These are phyloP conservation scores for Passer montanus DNA, from an alignment of 2,113 vertebrate genomes.

Conservation along the genomic window DNA sequence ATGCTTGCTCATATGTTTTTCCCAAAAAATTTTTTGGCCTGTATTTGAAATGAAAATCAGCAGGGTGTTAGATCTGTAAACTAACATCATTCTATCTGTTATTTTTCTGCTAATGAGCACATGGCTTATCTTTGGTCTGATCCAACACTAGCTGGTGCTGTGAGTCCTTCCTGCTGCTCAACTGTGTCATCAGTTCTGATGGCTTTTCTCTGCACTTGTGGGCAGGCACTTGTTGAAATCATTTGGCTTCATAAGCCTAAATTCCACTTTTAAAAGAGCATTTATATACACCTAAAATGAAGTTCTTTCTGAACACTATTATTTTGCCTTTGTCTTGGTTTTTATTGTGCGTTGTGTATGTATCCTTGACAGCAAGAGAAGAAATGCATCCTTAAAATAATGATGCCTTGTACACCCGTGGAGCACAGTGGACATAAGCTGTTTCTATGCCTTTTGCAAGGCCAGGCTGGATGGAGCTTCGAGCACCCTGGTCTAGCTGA, in stretches of 20 bases:
- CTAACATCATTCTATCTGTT: not conserved
- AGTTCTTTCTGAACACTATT: not conserved
- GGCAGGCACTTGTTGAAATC: not conserved
- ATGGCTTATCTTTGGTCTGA: not conserved
- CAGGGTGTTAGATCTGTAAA: not conserved
- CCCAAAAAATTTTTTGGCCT: accelerated
- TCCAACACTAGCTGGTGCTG: not conserved
- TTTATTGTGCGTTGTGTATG: not conserved
- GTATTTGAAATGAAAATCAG: not conserved
- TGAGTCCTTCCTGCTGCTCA: not conserved
- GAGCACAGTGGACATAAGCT: not conserved
- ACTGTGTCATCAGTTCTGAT: not conserved
- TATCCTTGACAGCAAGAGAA: not conserved
- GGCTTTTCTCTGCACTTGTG: not conserved
- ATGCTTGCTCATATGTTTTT: not conserved
- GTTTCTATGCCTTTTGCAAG: not conserved
- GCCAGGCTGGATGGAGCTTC: not conserved
- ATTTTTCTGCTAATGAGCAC: not conserved
- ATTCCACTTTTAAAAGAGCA: not conserved
- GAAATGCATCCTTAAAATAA: not conserved
- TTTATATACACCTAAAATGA: not conserved
- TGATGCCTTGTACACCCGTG: not conserved
- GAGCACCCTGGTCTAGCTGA: not conserved
- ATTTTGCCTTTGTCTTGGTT: not conserved
- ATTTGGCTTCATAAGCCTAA: not conserved